Evolutionary conservation across 2,888 invertebrate genomes (phyloP).

Genomic region (Bembecia ichneumoniformis): DNA sequence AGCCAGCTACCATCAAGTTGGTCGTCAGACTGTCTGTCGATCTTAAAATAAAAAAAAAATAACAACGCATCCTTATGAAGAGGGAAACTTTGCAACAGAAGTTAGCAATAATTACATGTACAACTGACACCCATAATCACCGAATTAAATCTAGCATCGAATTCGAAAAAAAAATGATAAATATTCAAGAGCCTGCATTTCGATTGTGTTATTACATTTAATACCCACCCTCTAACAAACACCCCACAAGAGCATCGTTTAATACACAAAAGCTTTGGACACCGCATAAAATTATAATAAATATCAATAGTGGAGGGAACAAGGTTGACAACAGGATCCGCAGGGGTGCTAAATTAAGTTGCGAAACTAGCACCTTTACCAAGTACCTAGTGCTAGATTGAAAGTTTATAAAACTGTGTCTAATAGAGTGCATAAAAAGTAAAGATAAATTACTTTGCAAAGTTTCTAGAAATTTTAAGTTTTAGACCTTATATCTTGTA

Average conservation of each 20-base stretch:
- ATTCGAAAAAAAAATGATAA: constrained; percentile 45
- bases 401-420: no score
- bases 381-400: no score
- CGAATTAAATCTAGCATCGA: constrained; percentile 41
- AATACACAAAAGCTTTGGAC: constrained; percentile 57
- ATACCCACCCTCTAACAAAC: constrained; percentile 50
- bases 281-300: constrained; percentile 71
- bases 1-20: no score
- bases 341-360: no score
- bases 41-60: no score
- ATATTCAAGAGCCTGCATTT: constrained; percentile 37
- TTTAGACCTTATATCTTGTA: no score
- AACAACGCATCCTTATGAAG: constrained; percentile 15
- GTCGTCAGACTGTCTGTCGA: no score
- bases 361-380: no score
- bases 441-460: no score
- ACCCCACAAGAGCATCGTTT: constrained; percentile 57
- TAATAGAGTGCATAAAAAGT: no score
- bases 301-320: constrained; percentile 42
- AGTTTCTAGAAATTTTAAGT: no score
- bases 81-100: constrained; percentile 17
- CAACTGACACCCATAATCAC: constrained; percentile 56
- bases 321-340: neutral
- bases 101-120: constrained; percentile 41
- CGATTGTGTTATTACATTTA: constrained; percentile 35